Percentiles rank a stretch among this genome's conserved stretches.
These are phyloP conservation scores for Amphibalanus amphitrite DNA, from an alignment of 1,140 invertebrate genomes.

Conservation along the genomic window DNA sequence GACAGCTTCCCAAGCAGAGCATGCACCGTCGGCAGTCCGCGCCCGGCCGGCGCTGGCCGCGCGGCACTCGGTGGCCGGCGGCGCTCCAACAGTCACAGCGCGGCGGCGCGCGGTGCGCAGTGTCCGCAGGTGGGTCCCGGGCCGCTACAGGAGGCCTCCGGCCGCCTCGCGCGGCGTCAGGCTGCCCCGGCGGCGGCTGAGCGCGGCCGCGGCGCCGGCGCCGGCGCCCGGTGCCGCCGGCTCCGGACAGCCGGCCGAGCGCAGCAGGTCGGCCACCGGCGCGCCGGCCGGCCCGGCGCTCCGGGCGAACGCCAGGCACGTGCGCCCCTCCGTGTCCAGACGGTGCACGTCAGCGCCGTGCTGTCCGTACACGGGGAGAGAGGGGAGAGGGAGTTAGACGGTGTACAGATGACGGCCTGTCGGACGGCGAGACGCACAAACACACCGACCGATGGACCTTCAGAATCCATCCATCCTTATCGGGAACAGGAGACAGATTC, in stretches of 20 bases:
- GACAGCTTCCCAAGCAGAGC: no score
- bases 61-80: no score
- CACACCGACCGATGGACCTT: constrained; percentile 6
- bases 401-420: no score
- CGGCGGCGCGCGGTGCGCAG: no score
- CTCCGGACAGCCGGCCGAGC: constrained; percentile 28
- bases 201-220: neutral
- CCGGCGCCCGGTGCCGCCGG: constrained; percentile 7
- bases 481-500: neutral
- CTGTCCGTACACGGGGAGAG: constrained; percentile 33
- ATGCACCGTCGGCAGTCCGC: no score
- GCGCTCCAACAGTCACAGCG: no score
- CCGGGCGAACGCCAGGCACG: constrained; percentile 58
- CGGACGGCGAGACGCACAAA: neutral
- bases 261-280: constrained; percentile 30
- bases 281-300: constrained; percentile 36
- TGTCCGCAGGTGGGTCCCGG: no score
- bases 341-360: constrained; percentile 63
- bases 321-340: constrained; percentile 61
- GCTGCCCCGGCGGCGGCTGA: neutral
- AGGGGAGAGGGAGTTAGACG: constrained; percentile 7
- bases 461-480: neutral
- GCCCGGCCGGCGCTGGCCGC: no score
- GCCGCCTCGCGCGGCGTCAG: neutral
- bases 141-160: no score